Evolutionary conservation across 2,113 vertebrate species (phyloP), one percentile per base, ranked within the genome.

Genomic region (Mormyrus lacerda): DNA sequence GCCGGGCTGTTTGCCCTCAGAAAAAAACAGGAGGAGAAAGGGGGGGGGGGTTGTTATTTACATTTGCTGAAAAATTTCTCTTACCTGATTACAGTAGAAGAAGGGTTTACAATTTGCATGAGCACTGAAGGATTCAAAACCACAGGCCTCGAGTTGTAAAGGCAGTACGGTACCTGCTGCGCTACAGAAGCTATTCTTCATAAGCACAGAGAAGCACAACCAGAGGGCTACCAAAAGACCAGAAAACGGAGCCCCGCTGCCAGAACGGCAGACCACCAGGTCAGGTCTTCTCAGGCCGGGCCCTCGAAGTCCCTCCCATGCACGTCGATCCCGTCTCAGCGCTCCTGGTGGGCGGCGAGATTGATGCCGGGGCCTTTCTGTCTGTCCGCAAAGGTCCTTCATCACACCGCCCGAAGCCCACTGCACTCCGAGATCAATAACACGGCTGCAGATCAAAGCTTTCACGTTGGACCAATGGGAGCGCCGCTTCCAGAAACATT

Each of bases 401-500:
- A 76, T 76, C 76, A 44, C 39, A 83, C 21, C 51, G 35, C 47
- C n/a, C 9, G 17, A 48, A 50, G 48, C 48, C 17, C 21, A 27
- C 91, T 8, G 45, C 90, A 89, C 65, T 86, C 88, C 85, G 90
- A 85, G 94, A 94, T 94, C 93, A 91, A 94, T 94, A 93, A 92
- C 92, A 92, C 93, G 90, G 94, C 93, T 94, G 90, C 92, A 93
- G 93, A 93, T 94, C 91, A 93, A 94, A 92, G 92, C 92, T 93
- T 92, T 83, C 82, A 76, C 13, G 9, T n/a, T 13, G 9, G 27
- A 69, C 61, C 61, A 69, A 69, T 69, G 61, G 61, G n/a, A 69
- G 61, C 61, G 61, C n/a, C 3, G n/a, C 61, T 61, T 61, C 55
- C 55, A 61, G 55, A 24, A 61, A 7, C 55, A 2, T 61, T 61